Base-by-base conservation (phyloP, 1,140 invertebrate genomes). In the Cyphomyrmex costatus region DNA sequence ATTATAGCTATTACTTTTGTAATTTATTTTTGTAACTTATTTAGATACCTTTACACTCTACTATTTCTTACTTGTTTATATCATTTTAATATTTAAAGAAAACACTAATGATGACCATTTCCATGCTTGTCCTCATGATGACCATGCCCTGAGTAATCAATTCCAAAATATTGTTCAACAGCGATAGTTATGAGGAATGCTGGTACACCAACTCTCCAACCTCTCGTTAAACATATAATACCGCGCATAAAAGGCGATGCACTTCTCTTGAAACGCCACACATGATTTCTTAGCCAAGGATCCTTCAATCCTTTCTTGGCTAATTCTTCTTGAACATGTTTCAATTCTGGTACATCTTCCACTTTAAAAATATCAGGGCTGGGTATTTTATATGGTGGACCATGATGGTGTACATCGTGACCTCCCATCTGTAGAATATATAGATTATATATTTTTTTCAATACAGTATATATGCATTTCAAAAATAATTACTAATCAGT, bases 271-370 rank as follows among this genome's bases (percentile, higher is more conserved):
- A 96, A 98, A 24, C 97, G 95, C 98, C 98, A 98, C 0, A 97
- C 97, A 95, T 98, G 96, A 95, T 98, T 98, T 91, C 97, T 96
- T 19, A 98, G 94, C 98, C 98, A 98, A 2, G 98, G 98, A 95
- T 98, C 97, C 88, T 96, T 97, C 0, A 98, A 93, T 24, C 98
- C 98, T 91, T 96, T 96, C 46, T 95, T 92, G 1, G 96, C 97
- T 36, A 98, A 95, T 5, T 95, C 95, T 82, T 96, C 93, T 93
- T 97, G 95, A 1, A 97, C 93, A 77, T 95, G 93, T 82, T 96
- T 92, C 24, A 98, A 93, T 89, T 97, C 93, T 14, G 96, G 96
- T 16, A 95, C 95, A 90, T 97, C 95, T 92, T 98, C 97, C 1
- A 97, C 96, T 93, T 97, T 97, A 91, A 97, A 98, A 27, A 96